Evolutionary conservation across 2,888 invertebrate genomes (phyloP).

Genomic region (Tuta absoluta): DNA sequence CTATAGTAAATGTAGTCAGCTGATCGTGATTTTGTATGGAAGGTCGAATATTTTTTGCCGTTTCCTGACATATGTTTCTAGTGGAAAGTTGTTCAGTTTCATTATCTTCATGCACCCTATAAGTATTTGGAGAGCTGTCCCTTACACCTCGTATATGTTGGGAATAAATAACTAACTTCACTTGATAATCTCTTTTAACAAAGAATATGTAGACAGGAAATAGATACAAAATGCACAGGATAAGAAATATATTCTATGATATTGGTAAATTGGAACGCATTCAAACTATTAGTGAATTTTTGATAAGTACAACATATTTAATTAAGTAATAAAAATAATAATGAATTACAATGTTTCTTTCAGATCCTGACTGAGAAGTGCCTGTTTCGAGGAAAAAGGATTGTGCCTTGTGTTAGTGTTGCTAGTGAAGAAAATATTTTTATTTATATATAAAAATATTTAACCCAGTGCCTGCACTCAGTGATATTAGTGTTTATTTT

Average conservation of each 20-base stretch:
- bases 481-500: conserved; percentile 39
- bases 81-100: no score
- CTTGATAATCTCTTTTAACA: no score
- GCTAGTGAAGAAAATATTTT: conserved; percentile 47
- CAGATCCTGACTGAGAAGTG: conserved; percentile 61
- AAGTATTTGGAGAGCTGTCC: no score
- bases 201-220: neutral
- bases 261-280: neutral
- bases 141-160: no score
- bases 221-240: neutral
- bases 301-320: neutral
- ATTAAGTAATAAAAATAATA: neutral
- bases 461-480: conserved; percentile 46
- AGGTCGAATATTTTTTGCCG: no score
- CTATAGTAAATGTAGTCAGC: no score
- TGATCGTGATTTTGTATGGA: no score
- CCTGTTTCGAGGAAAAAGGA: conserved; percentile 54
- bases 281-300: neutral
- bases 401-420: conserved; percentile 73
- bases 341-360: conserved; percentile 33
- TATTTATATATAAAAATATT: conserved; percentile 45
- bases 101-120: no score
- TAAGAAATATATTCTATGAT: neutral
- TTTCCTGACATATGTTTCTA: no score
- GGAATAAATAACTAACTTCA: no score